Base-by-base conservation (phyloP, 2,797 vertebrate genomes). In the Cercopithecus hamlyni region DNA sequence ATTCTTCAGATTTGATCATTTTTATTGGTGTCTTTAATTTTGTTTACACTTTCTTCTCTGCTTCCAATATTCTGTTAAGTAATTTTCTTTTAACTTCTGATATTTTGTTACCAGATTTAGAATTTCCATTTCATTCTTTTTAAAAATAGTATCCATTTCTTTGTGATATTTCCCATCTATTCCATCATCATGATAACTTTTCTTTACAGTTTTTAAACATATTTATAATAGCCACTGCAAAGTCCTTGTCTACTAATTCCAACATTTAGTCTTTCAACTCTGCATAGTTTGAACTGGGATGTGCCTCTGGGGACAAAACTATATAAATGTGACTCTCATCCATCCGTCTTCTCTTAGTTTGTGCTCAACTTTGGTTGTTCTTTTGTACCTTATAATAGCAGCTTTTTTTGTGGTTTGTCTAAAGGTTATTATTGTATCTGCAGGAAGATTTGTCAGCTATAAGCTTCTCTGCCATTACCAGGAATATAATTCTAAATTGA, bases 11-110 rank as follows among this genome's bases (percentile, higher is more conserved):
- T 87, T 95, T 4, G 9, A 67, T 93, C 0, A 67, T 88, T 91
- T 80, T 73, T 81, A 52, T 76, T 84, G 39, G 24, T 70, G 22
- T 73, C 64, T 90, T 90, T n/a, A 77, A 61, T 48, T 77, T 86
- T 83, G 52, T 30, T 67, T 30, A 50, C 11, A 19, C 8, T 80
- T 93, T 84, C 36, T 77, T 88, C 6, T 84, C 39, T 61, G 84
- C 77, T 91, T 81, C 45, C 45, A 88, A 70, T 14, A 76, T 52
- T 43, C 24, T 95, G 3, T 81, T 93, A 86, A 70, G 26, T 77
- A 95, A 81, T 85, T 81, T 55, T 82, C 39, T 83, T 93, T 84
- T 39, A 70, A 52, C 67, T 88, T 90, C 82, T 50, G 50, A 79
- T 20, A 36, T 90, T 83, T 77, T 24, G 79, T 75, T 85, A 95